Evolutionary conservation across 2,888 invertebrate species (phyloP).

Genomic region (Trissolcus japonicus): DNA sequence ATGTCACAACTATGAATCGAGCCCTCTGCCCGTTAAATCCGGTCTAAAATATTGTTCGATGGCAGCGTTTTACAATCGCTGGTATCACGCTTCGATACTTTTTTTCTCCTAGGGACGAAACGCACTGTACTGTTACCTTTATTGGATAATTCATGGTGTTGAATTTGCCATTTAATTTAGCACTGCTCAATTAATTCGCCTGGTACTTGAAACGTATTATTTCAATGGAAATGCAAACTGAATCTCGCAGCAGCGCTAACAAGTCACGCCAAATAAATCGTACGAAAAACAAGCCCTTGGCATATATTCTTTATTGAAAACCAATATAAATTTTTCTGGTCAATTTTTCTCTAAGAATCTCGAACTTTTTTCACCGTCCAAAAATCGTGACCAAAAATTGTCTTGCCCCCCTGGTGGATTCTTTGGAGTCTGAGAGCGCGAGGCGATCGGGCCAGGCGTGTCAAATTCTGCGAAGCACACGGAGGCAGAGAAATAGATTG

Average conservation of each 20-base stretch:
- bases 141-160: conserved; percentile 13
- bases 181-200: conserved; percentile 2
- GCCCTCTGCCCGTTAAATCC: too few species aligned
- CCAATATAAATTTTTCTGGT: not conserved
- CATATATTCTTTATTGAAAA: too few species aligned
- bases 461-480: conserved; percentile 31
- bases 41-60: too few species aligned
- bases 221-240: conserved; percentile 3
- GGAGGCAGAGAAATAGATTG: conserved; percentile 32
- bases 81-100: too few species aligned
- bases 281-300: too few species aligned
- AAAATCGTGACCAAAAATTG: not conserved
- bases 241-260: not conserved
- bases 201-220: conserved; percentile 1
- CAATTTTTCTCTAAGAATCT: not conserved
- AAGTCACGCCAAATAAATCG: too few species aligned
- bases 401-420: not conserved
- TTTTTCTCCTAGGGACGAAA: not conserved
- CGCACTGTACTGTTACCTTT: conserved; percentile 2
- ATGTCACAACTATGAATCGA: too few species aligned
- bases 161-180: conserved; percentile 4
- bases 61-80: too few species aligned
- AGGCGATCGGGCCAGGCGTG: conserved; percentile 23
- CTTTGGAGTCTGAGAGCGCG: not conserved
- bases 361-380: not conserved